A percentile compares a stretch with the other conserved stretches of the same genome.
phyloP scores from a whole-genome alignment of 2,888 invertebrate genomes.

The Polietes domitor region DNA sequence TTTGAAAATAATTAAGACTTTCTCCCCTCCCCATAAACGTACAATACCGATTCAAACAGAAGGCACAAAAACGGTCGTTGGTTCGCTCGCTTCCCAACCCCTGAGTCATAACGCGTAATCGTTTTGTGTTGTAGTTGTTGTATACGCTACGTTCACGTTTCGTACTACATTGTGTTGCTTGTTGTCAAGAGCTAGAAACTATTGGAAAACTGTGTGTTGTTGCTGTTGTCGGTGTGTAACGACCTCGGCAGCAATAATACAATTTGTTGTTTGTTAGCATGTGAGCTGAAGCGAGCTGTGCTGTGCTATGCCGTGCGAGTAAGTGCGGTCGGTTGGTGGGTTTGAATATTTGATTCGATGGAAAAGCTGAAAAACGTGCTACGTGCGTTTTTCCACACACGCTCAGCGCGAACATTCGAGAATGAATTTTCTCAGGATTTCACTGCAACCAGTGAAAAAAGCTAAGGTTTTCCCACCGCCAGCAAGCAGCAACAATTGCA shows the following conservation, averaged over 20 bases:
- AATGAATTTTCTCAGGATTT: slow-evolving; percentile 33
- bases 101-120: slow-evolving; percentile 47
- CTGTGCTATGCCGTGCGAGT: slow-evolving; percentile 1
- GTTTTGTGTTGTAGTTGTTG: slow-evolving; percentile 27
- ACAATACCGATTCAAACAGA: background rate
- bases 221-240: slow-evolving; percentile 43
- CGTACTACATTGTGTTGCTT: slow-evolving; percentile 35
- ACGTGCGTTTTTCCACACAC: slow-evolving; percentile 52
- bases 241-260: slow-evolving; percentile 52
- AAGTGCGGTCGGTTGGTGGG: background rate
- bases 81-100: slow-evolving; percentile 22
- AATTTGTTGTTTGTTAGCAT: slow-evolving; percentile 31
- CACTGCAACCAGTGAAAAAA: slow-evolving; percentile 17
- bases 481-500: too few relatives aligned
- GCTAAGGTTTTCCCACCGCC: slow-evolving; percentile 19
- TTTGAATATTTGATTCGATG: slow-evolving; percentile 29
- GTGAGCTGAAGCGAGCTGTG: slow-evolving; percentile 14
- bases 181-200: slow-evolving; percentile 60
- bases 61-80: background rate
- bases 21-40: slow-evolving; percentile 43
- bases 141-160: slow-evolving; percentile 31
- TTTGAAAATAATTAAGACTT: slow-evolving; percentile 51
- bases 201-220: slow-evolving; percentile 27
- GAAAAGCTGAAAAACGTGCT: slow-evolving; percentile 49
- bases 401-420: slow-evolving; percentile 30